Evolutionary conservation across 2,888 invertebrate genomes (phyloP).

Genomic region (Euclidia mi): DNA sequence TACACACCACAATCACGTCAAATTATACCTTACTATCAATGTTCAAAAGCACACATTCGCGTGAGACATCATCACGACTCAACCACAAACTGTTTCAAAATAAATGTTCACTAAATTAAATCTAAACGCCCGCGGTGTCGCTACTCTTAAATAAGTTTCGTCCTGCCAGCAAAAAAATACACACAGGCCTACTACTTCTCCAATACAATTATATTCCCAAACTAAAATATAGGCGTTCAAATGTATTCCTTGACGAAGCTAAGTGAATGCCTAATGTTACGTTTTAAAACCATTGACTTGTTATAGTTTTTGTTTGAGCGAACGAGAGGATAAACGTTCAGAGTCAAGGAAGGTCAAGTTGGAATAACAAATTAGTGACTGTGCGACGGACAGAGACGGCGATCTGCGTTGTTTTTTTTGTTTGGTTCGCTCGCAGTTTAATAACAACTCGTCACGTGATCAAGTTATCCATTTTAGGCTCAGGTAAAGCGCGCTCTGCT

Average conservation of each 20-base stretch:
- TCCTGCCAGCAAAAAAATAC: slow-evolving; percentile 6
- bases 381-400: slow-evolving; percentile 50
- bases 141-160: slow-evolving; percentile 30
- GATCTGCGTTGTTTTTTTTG: slow-evolving; percentile 62
- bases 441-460: slow-evolving; percentile 59
- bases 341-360: slow-evolving; percentile 81
- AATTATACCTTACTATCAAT: slow-evolving; percentile 56
- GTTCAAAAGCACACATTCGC: slow-evolving; percentile 52
- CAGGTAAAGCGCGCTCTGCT: too few species aligned
- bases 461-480: slow-evolving; percentile 17
- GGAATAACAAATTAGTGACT: slow-evolving; percentile 74
- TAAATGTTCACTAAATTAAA: slow-evolving; percentile 53
- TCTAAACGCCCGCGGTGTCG: slow-evolving; percentile 39
- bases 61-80: slow-evolving; percentile 25
- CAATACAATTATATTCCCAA: slow-evolving; percentile 1
- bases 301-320: slow-evolving; percentile 52
- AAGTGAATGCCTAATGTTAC: slow-evolving; percentile 30
- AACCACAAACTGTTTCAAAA: slow-evolving; percentile 52
- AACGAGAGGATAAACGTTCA: slow-evolving; percentile 66
- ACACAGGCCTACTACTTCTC: neutral
- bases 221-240: neutral
- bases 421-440: slow-evolving; percentile 58
- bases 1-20: slow-evolving; percentile 49
- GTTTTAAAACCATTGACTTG: slow-evolving; percentile 54
- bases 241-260: slow-evolving; percentile 10